Base-by-base conservation (phyloP, 1,140 invertebrate genomes). In the Eumeta japonica region DNA sequence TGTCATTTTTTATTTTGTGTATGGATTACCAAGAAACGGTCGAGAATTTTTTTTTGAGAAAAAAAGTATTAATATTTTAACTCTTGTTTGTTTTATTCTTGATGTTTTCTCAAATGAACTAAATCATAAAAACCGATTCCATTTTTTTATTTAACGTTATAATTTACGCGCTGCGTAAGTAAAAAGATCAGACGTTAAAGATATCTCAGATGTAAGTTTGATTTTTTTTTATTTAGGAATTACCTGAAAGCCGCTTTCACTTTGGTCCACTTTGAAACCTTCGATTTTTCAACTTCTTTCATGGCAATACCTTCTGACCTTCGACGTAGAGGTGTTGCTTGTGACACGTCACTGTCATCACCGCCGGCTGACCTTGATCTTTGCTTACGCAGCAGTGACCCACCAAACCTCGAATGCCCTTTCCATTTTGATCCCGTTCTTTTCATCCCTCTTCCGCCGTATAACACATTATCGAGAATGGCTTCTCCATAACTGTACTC, bases 171-270 rank as follows among this genome's bases (percentile, higher is more conserved):
- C n/a, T n/a, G n/a, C n/a, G n/a, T n/a, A n/a, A n/a, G n/a, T n/a
- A n/a, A n/a, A n/a, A n/a, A n/a, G n/a, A n/a, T n/a, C n/a, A n/a
- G n/a, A n/a, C n/a, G n/a, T n/a, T n/a, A n/a, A n/a, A n/a, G n/a
- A n/a, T n/a, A n/a, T n/a, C n/a, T n/a, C n/a, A n/a, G n/a, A n/a
- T n/a, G n/a, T n/a, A n/a, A n/a, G n/a, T n/a, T n/a, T n/a, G n/a
- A n/a, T n/a, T n/a, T n/a, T n/a, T n/a, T n/a, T n/a, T n/a, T n/a
- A n/a, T n/a, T n/a, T n/a, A n/a, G n/a, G n/a, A n/a, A n/a, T 84
- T 81, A 89, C 50, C 83, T 85, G 44, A 90, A 87, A 9, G 87
- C 88, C 13, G 87, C 86, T 63, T 89, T 89, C 5, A 90, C 88
- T 59, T 84, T 83, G 1, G 85, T 89, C 88, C 88, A 90, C 51